A percentile compares a stretch with the other conserved stretches of the same genome.
These are phyloP conservation scores for Malurus leucopterus DNA, from an alignment of 2,797 vertebrate species.

Conservation along the genomic window DNA sequence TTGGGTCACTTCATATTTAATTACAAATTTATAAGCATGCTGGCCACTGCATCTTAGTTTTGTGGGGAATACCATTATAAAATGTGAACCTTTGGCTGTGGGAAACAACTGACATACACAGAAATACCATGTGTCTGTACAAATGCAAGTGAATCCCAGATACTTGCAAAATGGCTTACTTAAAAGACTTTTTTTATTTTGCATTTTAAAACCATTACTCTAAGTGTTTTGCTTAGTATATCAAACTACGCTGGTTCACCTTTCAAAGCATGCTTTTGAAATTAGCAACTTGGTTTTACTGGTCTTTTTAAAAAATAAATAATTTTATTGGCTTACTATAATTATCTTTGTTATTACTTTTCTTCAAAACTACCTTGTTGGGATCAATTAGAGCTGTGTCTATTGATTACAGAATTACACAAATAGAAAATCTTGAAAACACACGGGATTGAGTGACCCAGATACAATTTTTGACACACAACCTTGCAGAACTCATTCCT, in stretches of 20 bases:
- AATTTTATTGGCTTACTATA: not conserved
- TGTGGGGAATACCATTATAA: not conserved
- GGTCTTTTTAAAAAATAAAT: conserved; percentile 32
- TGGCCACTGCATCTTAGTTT: conserved; percentile 6
- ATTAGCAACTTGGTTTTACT: conserved; percentile 25
- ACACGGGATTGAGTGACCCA: accelerated
- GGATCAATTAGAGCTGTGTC: not conserved
- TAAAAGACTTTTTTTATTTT: not conserved
- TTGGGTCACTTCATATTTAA: conserved; percentile 21
- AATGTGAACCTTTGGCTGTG: not conserved
- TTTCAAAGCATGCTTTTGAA: conserved; percentile 51
- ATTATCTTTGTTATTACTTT: not conserved
- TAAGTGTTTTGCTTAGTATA: conserved; percentile 40
- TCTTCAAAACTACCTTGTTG: not conserved
- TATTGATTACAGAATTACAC: not conserved
- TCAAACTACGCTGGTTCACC: conserved; percentile 19
- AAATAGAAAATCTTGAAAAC: not conserved
- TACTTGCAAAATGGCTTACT: not conserved
- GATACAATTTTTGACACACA: accelerated
- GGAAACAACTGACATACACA: not conserved
- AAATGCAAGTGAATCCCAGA: not conserved
- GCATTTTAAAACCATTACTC: not conserved
- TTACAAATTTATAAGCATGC: conserved; percentile 25
- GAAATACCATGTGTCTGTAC: not conserved
- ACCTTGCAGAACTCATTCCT: not conserved